phyloP scores from a whole-genome alignment of 2,888 invertebrate genomes.

The Pheosia gnoma region DNA sequence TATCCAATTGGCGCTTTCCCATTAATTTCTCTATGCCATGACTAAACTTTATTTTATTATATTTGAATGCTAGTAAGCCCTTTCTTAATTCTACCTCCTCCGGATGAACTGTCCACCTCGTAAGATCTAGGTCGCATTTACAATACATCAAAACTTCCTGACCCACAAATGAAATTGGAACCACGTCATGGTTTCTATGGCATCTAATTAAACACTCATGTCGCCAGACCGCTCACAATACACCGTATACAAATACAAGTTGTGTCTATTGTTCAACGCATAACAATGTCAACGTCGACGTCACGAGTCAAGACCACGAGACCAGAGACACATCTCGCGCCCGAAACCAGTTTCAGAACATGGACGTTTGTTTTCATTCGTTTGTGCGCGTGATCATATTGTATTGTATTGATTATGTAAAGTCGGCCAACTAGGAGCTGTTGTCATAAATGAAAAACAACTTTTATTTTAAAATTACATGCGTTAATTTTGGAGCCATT shows the following conservation, averaged over 20 bases:
- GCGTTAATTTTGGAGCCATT: conserved; percentile 28
- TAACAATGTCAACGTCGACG: conserved; percentile 15
- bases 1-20: neutral
- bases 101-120: too few species aligned
- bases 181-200: conserved; percentile 6
- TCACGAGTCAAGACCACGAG: conserved; percentile 3
- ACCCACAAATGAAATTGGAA: conserved; percentile 3
- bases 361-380: conserved; percentile 27
- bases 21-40: neutral
- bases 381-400: conserved; percentile 28
- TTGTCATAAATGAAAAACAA: too few species aligned
- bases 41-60: neutral
- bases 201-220: conserved; percentile 3
- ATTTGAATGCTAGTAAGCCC: too few species aligned
- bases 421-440: neutral
- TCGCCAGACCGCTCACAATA: neutral
- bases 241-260: conserved; percentile 25
- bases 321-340: neutral
- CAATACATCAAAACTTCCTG: too few species aligned
- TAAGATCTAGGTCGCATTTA: too few species aligned
- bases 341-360: conserved; percentile 10
- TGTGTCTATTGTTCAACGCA: conserved; percentile 26
- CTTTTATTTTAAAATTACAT: neutral
- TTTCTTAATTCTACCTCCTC: too few species aligned
- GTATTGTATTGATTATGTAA: conserved; percentile 21